Base-by-base conservation (phyloP, 1,140 invertebrate genomes). In the Drosophila persimilis region DNA sequence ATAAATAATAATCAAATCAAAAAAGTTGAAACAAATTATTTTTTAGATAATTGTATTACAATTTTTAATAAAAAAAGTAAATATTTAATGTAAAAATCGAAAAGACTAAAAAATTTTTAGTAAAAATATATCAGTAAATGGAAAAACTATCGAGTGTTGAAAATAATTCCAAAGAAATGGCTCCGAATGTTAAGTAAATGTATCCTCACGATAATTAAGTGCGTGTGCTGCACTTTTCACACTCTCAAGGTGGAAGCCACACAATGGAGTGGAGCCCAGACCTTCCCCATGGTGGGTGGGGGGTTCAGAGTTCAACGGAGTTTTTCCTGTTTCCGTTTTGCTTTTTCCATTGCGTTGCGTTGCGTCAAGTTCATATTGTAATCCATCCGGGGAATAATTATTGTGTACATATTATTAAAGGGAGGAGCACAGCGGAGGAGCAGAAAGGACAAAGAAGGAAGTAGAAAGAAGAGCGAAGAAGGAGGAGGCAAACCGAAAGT, bases 391-490 rank as follows among this genome's bases (percentile, higher is more conserved):
- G 83, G 83, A 83, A 88, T 88, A 86, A 86, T 86, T 83, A 86
- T 86, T 86, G 78, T 86, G 83, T 86, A 86, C 83, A 86, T 79
- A 86, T 86, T 86, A 88, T 81, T 80, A 88, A 66, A 81, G 81
- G 58, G 74, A 51, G 71, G 51, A 60, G 77, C 55, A 75, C 72
- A 62, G 11, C 9, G 31, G 9, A 11, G 9, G 3, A 35, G 35
- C 35, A 26, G 11, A 13, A 39, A 5, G 11, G 11, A 39, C 11
- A 39, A 11, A 5, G 11, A 11, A 13, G 1, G 35, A 11, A 39
- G 35, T 1, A 3, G 8, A 9, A 31, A 7, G 29, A 1, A 29
- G 24, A 35, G 0, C 9, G 9, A 0, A 35, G 15, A 15, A 11
- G 11, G 9, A 4, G 3, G 35, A 26, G 24, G 3, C 4, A 26